Evolutionary conservation across 2,888 invertebrate species (phyloP).

Genomic region (Gryllus longicercus): DNA sequence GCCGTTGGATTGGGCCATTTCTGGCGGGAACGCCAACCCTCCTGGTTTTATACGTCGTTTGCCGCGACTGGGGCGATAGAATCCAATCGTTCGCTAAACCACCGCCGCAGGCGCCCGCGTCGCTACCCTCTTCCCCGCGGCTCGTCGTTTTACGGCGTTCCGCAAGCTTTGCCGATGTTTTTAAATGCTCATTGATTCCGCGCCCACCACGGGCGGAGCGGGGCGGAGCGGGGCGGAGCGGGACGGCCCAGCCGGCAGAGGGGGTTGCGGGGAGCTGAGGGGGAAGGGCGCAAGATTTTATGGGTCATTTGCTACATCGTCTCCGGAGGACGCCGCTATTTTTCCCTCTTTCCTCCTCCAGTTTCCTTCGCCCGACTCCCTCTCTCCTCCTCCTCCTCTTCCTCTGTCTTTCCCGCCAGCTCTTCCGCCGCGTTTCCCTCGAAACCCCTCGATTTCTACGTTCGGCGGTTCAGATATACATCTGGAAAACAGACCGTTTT

Average conservation of each 20-base stretch:
- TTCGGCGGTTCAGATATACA: background rate
- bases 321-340: background rate
- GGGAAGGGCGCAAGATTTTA: constrained; percentile 26
- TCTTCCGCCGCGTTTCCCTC: background rate
- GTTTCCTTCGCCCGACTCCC: constrained; percentile 23
- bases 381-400: background rate
- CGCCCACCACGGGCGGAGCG: background rate
- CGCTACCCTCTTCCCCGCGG: background rate
- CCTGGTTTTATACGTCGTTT: constrained; percentile 8
- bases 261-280: background rate
- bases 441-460: background rate
- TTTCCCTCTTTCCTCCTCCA: background rate
- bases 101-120: background rate
- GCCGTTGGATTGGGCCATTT: background rate
- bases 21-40: background rate
- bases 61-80: background rate
- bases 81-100: constrained; percentile 10
- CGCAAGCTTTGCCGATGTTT: constrained; percentile 24
- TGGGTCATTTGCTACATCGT: constrained; percentile 31
- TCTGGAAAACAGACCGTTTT: constrained; percentile 9
- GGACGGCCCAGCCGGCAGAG: too few species aligned
- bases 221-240: too few species aligned
- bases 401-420: background rate
- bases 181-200: constrained; percentile 30
- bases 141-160: constrained; percentile 10